Evolutionary conservation across 2,888 invertebrate species (phyloP).

Genomic region (Leptura quadrifasciata): DNA sequence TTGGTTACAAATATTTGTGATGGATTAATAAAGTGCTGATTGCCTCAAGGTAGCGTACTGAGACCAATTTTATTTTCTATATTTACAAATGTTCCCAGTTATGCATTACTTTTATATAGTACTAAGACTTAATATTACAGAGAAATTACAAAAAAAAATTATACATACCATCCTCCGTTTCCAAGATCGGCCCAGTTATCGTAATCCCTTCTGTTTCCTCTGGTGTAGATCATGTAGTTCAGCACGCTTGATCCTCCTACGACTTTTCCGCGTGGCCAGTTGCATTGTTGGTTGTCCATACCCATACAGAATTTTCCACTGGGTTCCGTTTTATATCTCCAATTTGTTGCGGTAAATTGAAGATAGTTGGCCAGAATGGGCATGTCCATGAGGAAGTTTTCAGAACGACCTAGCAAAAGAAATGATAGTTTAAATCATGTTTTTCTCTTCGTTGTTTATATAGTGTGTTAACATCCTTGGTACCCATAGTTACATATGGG

Average conservation of each 20-base stretch:
- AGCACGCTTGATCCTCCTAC: constrained; percentile 91
- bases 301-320: constrained; percentile 84
- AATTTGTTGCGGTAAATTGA: constrained; percentile 84
- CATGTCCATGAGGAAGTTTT: constrained; percentile 85
- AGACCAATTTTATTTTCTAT: too few relatives aligned
- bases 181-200: constrained; percentile 91
- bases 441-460: too few relatives aligned
- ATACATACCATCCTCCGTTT: constrained; percentile 76
- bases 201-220: constrained; percentile 91
- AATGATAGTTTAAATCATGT: constrained; percentile 1
- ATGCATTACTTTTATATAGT: too few relatives aligned
- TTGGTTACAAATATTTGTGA: too few relatives aligned
- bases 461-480: too few relatives aligned
- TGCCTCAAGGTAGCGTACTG: too few relatives aligned
- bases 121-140: too few relatives aligned
- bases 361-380: constrained; percentile 84
- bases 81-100: too few relatives aligned
- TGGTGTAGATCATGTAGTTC: constrained; percentile 93
- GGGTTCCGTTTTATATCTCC: constrained; percentile 88
- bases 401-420: constrained; percentile 76
- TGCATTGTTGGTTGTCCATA: constrained; percentile 84
- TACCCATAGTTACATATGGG: too few relatives aligned
- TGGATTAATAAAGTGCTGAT: too few relatives aligned
- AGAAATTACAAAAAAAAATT: too few relatives aligned
- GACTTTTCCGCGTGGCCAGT: constrained; percentile 81